phyloP scores from a whole-genome alignment of 1,140 invertebrate genomes.

The Mercenaria mercenaria region DNA sequence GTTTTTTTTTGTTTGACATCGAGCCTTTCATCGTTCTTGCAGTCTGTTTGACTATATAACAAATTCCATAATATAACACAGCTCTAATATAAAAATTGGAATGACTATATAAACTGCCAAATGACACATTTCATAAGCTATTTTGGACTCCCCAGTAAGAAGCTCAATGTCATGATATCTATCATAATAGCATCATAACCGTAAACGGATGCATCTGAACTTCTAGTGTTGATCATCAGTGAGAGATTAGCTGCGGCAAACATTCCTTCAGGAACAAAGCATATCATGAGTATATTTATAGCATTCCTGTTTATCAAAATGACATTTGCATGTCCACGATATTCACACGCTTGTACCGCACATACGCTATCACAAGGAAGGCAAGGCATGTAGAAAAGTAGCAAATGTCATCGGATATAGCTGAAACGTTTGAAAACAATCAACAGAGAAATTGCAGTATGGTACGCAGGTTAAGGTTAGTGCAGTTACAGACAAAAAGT shows the following conservation, averaged over 20 bases:
- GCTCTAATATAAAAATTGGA: background rate
- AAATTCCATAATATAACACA: conserved; percentile 1
- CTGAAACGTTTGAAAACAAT: no score
- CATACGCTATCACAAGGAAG: conserved; percentile 38
- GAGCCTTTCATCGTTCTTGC: conserved; percentile 2
- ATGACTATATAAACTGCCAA: background rate
- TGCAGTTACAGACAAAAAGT: no score
- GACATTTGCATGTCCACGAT: conserved; percentile 23
- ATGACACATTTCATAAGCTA: conserved; percentile 7
- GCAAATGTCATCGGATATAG: background rate
- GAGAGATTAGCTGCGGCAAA: background rate
- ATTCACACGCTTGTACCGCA: conserved; percentile 26
- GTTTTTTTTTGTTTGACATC: background rate
- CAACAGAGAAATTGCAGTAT: no score
- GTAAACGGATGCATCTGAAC: no score
- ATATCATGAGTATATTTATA: background rate
- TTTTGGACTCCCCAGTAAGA: background rate
- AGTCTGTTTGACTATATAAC: background rate
- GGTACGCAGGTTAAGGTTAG: no score
- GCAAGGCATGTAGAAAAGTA: conserved; percentile 17
- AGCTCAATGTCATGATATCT: background rate
- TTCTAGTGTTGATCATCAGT: background rate
- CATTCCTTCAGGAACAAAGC: conserved; percentile 12
- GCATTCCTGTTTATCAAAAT: background rate
- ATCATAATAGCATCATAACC: background rate